These are phyloP conservation scores for Cliona cf. orientalis DNA, from an alignment of 37 sponge, comb jelly and placozoan species.

Conservation along the genomic window DNA sequence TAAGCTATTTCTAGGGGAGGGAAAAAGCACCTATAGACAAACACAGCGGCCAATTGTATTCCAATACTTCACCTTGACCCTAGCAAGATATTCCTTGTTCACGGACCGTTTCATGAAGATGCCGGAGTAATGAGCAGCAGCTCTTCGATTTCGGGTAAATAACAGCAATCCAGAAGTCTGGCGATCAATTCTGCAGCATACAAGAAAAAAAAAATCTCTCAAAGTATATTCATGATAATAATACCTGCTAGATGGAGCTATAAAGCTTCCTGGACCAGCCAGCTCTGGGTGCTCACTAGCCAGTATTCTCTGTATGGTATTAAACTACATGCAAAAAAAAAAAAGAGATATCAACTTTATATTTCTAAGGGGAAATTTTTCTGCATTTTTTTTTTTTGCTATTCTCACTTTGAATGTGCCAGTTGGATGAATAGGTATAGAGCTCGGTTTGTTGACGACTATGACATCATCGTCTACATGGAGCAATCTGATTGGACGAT, in stretches of 20 bases:
- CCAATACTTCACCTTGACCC: conserved; percentile 47
- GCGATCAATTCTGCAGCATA: conserved; percentile 58
- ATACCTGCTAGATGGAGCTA: no score
- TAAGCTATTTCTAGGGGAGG: no score
- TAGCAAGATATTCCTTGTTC: conserved; percentile 56
- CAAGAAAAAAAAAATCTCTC: background rate
- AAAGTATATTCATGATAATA: background rate
- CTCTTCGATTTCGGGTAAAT: conserved; percentile 13
- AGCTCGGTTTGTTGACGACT: conserved; percentile 87
- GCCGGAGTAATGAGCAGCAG: background rate
- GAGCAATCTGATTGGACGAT: conserved; percentile 46
- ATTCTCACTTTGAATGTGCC: conserved; percentile 45
- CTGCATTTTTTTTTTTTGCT: background rate
- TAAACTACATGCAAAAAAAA: conserved; percentile 17
- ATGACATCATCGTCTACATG: conserved; percentile 58
- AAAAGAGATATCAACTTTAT: no score
- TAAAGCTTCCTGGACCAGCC: no score
- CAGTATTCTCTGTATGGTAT: conserved; percentile 43
- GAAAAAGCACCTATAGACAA: background rate
- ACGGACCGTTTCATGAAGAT: conserved; percentile 9
- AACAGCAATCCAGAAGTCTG: conserved; percentile 52
- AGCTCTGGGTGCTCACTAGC: conserved; percentile 36
- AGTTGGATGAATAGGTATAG: conserved; percentile 82
- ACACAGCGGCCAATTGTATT: background rate
- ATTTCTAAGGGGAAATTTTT: background rate